phyloP scores from a whole-genome alignment of 2,797 vertebrate species.

The Notolabrus celidotus region DNA sequence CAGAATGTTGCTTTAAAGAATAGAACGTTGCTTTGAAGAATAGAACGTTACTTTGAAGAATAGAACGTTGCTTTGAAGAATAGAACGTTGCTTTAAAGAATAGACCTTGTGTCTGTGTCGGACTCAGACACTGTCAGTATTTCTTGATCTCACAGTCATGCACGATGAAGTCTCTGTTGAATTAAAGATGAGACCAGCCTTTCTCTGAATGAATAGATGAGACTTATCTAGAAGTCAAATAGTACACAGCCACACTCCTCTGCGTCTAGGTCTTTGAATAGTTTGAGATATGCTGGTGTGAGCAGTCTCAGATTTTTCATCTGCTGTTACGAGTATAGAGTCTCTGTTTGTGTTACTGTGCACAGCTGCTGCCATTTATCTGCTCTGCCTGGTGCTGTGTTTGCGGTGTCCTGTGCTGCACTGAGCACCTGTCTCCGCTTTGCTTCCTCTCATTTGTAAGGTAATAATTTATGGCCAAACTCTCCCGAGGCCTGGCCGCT shows the following conservation, averaged over 20 bases:
- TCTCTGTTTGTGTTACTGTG: slow-evolving; percentile 4
- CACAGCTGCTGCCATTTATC: slow-evolving; percentile 39
- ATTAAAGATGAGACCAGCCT: slow-evolving; percentile 47
- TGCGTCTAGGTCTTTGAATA: background rate
- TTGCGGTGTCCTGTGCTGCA: slow-evolving; percentile 33
- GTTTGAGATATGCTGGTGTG: background rate
- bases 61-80: too few species aligned
- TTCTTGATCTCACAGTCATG: slow-evolving; percentile 30
- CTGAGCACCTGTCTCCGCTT: slow-evolving; percentile 37
- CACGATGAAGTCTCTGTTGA: slow-evolving; percentile 44
- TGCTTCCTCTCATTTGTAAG: slow-evolving; percentile 40
- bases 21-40: too few species aligned
- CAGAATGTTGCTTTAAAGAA: too few species aligned
- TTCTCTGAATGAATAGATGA: slow-evolving; percentile 22
- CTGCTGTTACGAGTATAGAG: background rate
- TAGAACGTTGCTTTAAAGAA: too few species aligned
- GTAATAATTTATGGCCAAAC: slow-evolving; percentile 53
- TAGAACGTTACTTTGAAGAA: too few species aligned
- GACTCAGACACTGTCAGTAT: background rate
- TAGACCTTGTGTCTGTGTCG: too few species aligned
- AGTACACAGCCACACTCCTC: background rate
- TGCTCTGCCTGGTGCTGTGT: slow-evolving; percentile 37
- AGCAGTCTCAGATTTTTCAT: background rate
- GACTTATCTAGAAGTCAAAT: slow-evolving; percentile 3
- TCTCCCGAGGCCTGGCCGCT: slow-evolving; percentile 11